Base-by-base conservation (phyloP, 2,113 vertebrate genomes). In the Lucifuga dentata region DNA sequence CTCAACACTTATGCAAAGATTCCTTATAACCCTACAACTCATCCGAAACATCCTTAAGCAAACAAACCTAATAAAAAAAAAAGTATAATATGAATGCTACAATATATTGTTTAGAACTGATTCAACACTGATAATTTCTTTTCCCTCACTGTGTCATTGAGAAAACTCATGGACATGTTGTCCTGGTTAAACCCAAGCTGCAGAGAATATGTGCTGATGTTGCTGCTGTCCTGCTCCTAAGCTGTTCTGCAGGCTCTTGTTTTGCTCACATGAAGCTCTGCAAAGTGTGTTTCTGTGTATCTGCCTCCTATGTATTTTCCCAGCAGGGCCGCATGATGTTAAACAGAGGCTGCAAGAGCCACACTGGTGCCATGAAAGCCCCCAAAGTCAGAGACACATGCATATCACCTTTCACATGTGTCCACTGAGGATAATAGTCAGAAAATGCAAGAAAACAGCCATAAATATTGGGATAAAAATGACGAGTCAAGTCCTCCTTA, bases 331-430 rank as follows among this genome's bases (percentile, higher is more conserved):
- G 48, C 49, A 20, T 69, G 59, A 84, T 64, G 60, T 39, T 52
- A 11, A 83, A 58, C 80, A 84, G 73, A 74, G 60, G 57, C 50
- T 55, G 51, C 26, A 33, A 53, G 50, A 38, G 71, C 73, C 85
- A 83, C 56, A 53, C 24, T 53, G 74, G 62, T 69, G 57, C 65
- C 35, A 32, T 60, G 46, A 80, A 76, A 65, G 58, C 26, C 45
- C 55, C 52, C 43, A 1, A 44, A 58, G 63, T 51, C 70, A 48
- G 50, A 83, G 56, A 73, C 50, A 61, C 43, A 32, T 71, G 69
- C 35, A 20, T 23, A 73, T 68, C 38, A 38, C 38, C 52, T 62
- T 52, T 33, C 68, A 50, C 15, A 73, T 8, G 11, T 21, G 46
- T 57, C 71, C 61, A 13, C 5, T 36, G 59, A 57, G 63, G 45